Conservation (phyloP, 2,888 invertebrate species). For the Plusia festucae region DNA sequence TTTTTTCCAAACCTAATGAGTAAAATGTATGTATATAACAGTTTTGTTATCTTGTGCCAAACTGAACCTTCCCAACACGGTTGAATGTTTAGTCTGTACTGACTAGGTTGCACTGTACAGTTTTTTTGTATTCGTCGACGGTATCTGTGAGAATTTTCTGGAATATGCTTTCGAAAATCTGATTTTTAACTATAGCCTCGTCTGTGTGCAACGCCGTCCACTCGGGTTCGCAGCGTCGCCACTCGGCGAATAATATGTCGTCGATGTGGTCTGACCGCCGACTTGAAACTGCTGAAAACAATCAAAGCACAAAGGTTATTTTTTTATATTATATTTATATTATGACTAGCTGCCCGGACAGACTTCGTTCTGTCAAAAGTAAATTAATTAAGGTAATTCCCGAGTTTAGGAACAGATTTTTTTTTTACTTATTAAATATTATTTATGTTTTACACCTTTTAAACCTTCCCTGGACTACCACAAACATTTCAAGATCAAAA, state of each 20-base stretch:
- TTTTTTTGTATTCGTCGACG: constrained; percentile 80
- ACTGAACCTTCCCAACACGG: constrained; percentile 12
- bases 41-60: constrained; percentile 17
- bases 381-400: too few species aligned
- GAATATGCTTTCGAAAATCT: constrained; percentile 83
- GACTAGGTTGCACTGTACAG: constrained; percentile 54
- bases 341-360: too few species aligned
- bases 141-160: constrained; percentile 81
- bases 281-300: constrained; percentile 73
- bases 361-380: too few species aligned
- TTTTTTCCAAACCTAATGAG: constrained; percentile 27
- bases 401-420: too few species aligned
- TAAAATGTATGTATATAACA: constrained; percentile 17
- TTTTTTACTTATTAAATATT: too few species aligned
- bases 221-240: constrained; percentile 84
- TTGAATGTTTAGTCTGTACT: constrained; percentile 24
- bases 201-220: constrained; percentile 82
- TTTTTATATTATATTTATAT: too few species aligned
- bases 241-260: constrained; percentile 82
- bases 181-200: constrained; percentile 80
- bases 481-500: too few species aligned
- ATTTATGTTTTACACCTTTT: too few species aligned
- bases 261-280: constrained; percentile 84
- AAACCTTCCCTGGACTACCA: too few species aligned
- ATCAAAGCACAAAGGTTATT: not conserved